Conservation (phyloP, 2,113 vertebrate species). For the Cavia porcellus region DNA sequence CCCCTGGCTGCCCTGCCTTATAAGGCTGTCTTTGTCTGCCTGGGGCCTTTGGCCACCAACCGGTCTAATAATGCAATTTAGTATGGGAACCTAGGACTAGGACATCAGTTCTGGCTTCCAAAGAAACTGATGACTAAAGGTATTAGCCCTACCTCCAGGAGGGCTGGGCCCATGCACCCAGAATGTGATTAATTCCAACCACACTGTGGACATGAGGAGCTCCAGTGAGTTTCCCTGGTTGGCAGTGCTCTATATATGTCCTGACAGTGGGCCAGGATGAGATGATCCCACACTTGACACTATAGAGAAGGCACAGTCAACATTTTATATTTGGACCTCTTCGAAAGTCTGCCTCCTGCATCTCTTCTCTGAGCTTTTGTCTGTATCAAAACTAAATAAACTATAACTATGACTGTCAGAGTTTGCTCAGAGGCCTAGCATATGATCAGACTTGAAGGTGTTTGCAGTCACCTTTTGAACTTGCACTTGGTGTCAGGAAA, state of each 20-base stretch:
- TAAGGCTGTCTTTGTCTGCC: background rate
- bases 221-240: background rate
- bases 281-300: no score
- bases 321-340: background rate
- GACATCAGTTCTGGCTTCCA: background rate
- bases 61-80: background rate
- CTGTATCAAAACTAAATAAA: background rate
- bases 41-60: background rate
- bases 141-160: background rate
- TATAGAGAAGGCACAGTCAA: rapidly evolving
- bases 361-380: background rate
- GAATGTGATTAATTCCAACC: background rate
- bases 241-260: background rate
- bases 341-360: background rate
- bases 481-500: background rate
- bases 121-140: background rate
- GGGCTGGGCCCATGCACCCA: background rate
- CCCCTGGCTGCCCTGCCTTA: background rate
- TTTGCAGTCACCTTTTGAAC: background rate
- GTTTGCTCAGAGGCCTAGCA: background rate
- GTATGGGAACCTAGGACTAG: background rate
- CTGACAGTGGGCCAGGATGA: background rate
- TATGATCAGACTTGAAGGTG: background rate
- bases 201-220: background rate
- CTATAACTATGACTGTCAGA: background rate